Conservation (phyloP, 1,140 invertebrate genomes). For the Dolichoris vasculosae region DNA sequence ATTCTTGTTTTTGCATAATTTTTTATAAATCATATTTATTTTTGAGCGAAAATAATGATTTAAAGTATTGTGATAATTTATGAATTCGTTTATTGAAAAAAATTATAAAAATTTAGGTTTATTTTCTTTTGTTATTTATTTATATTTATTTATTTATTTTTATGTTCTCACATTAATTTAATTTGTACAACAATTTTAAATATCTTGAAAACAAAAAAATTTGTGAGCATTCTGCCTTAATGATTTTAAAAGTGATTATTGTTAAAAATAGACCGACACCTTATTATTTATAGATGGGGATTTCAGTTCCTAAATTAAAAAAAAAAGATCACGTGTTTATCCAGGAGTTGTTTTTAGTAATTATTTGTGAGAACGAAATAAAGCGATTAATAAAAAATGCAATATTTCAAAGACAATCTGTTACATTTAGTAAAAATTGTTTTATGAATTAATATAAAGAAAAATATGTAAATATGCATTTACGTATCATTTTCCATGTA, state of each 20-base stretch:
- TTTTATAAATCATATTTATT: slow-evolving; percentile 28
- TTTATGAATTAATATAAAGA: neutral
- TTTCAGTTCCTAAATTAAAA: slow-evolving; percentile 31
- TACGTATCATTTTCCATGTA: neutral
- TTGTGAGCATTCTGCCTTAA: neutral
- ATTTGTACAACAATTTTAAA: slow-evolving; percentile 46
- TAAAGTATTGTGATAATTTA: slow-evolving; percentile 28
- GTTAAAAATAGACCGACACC: neutral
- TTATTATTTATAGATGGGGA: slow-evolving; percentile 17
- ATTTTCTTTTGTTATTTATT: slow-evolving; percentile 34
- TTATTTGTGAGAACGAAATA: neutral
- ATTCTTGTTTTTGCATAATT: slow-evolving; percentile 18
- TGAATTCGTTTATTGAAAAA: slow-evolving; percentile 25
- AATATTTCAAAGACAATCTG: slow-evolving; percentile 12
- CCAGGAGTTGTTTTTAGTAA: neutral
- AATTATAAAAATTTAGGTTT: slow-evolving; percentile 25
- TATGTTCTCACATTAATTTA: slow-evolving; percentile 39
- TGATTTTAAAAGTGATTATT: slow-evolving; percentile 6
- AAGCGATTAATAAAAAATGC: neutral
- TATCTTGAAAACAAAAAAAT: slow-evolving; percentile 36
- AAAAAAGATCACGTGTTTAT: neutral
- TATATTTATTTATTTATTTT: slow-evolving; percentile 36
- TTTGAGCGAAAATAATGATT: slow-evolving; percentile 36
- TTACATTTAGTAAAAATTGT: neutral
- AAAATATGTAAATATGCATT: neutral